A percentile compares a stretch with the other conserved stretches of the same genome.
Conservation (phyloP, 2,113 vertebrate species). For the Xerus inauris region DNA sequence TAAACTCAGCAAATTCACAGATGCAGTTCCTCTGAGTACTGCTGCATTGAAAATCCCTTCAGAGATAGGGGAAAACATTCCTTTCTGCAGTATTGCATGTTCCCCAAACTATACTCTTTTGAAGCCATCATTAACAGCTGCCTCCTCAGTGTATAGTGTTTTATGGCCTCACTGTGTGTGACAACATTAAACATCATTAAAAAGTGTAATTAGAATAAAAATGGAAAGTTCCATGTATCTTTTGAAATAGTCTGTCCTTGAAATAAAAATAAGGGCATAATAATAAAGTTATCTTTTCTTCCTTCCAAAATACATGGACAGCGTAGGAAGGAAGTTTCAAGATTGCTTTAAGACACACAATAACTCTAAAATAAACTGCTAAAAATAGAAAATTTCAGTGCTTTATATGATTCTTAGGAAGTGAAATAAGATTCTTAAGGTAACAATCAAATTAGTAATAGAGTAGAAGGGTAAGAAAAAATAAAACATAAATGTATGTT, state of each 20-base stretch:
- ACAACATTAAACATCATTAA: conserved; percentile 65
- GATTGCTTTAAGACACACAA: not conserved
- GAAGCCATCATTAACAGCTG: conserved; percentile 54
- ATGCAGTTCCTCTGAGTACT: conserved; percentile 21
- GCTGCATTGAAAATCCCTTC: not conserved
- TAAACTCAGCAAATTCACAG: conserved; percentile 63
- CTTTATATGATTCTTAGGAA: not conserved
- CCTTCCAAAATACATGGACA: not conserved
- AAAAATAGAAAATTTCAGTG: not conserved
- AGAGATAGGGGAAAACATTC: not conserved
- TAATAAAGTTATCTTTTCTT: conserved; percentile 43
- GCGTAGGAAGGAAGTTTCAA: not conserved
- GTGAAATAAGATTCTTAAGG: not conserved
- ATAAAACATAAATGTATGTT: not conserved
- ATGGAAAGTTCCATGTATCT: conserved; percentile 29
- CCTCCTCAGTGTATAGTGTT: conserved; percentile 8
- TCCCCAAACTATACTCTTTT: conserved; percentile 21
- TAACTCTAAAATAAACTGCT: not conserved
- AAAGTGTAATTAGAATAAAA: conserved; percentile 64
- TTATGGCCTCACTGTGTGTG: conserved; percentile 43
- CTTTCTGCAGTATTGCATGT: not conserved
- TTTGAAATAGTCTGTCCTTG: conserved; percentile 71
- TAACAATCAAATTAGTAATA: not conserved
- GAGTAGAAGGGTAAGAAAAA: not conserved
- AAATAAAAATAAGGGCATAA: conserved; percentile 33